phyloP scores from a whole-genome alignment of 2,888 invertebrate species.

The Galeopsomyia nigrocyanea region DNA sequence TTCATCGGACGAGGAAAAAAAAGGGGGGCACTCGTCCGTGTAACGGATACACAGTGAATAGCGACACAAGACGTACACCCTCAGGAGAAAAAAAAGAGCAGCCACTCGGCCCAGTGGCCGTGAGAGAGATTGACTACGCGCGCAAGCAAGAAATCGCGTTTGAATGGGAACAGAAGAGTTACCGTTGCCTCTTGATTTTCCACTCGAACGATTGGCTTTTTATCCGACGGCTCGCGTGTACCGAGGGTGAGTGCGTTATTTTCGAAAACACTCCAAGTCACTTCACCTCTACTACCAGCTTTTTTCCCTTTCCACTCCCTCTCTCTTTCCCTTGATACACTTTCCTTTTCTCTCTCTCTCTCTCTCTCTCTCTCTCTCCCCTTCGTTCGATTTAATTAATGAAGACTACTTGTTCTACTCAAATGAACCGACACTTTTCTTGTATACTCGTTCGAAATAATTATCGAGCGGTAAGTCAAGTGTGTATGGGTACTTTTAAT shows the following conservation, averaged over 20 bases:
- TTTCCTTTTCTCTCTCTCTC: neutral
- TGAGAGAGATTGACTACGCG: too few species aligned
- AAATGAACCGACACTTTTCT: too few species aligned
- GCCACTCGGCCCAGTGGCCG: too few species aligned
- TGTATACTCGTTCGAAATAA: too few species aligned
- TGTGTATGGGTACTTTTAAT: too few species aligned
- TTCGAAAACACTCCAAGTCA: conserved; percentile 11
- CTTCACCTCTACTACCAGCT: neutral
- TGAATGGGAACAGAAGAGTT: conserved; percentile 25
- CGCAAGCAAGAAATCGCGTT: conserved; percentile 20
- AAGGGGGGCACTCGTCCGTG: too few species aligned
- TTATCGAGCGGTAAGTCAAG: too few species aligned
- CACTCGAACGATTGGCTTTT: conserved; percentile 27
- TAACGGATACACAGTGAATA: too few species aligned
- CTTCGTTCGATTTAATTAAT: neutral
- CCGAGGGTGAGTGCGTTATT: conserved; percentile 4
- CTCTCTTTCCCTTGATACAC: neutral
- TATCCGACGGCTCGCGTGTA: neutral
- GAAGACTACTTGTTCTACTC: too few species aligned
- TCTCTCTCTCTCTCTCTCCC: neutral
- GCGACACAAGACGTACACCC: too few species aligned
- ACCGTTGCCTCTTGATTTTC: conserved; percentile 29
- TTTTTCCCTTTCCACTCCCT: neutral
- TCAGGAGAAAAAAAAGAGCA: too few species aligned
- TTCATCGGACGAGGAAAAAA: too few species aligned